phyloP scores from a whole-genome alignment of 2,797 vertebrate species.

The Ptychobarbus kaznakovi region DNA sequence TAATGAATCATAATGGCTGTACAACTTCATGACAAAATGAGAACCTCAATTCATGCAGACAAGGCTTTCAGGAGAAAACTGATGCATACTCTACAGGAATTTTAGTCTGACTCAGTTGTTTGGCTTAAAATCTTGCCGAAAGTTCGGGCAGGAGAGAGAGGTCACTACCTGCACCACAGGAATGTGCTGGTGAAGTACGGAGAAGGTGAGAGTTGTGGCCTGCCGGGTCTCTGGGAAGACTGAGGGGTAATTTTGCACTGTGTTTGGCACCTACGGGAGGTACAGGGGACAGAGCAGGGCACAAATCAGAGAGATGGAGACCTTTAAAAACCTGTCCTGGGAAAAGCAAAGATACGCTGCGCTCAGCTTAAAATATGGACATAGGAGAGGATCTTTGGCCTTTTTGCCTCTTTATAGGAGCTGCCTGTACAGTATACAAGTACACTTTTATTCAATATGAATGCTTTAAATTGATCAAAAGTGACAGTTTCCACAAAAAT shows the following conservation, averaged over 20 bases:
- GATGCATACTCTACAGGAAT: constrained; percentile 6
- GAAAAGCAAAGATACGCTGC: constrained; percentile 20
- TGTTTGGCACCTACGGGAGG: constrained; percentile 92
- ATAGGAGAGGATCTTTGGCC: neutral
- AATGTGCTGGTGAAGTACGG: constrained; percentile 98
- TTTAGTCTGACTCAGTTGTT: neutral
- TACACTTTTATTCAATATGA: neutral
- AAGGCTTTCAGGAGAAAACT: constrained; percentile 46
- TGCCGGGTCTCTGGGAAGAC: constrained; percentile 98
- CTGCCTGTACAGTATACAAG: neutral
- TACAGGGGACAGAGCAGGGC: constrained; percentile 68
- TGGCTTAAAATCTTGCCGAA: constrained; percentile 41
- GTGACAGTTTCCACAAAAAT: neutral
- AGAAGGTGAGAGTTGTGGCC: constrained; percentile 98
- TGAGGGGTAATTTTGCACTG: constrained; percentile 98
- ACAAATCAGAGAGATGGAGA: constrained; percentile 54
- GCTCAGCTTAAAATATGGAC: constrained; percentile 32
- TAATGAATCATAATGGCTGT: constrained; percentile 21
- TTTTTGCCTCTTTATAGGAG: neutral
- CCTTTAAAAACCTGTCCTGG: constrained; percentile 26
- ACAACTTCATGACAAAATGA: neutral
- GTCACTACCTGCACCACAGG: constrained; percentile 97
- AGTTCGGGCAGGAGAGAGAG: constrained; percentile 60
- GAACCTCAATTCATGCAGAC: constrained; percentile 24
- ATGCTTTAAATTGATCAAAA: neutral